A percentile compares a stretch with the other conserved stretches of the same genome.
phyloP scores from a whole-genome alignment of 2,797 vertebrate genomes.

The Martes flavigula region DNA sequence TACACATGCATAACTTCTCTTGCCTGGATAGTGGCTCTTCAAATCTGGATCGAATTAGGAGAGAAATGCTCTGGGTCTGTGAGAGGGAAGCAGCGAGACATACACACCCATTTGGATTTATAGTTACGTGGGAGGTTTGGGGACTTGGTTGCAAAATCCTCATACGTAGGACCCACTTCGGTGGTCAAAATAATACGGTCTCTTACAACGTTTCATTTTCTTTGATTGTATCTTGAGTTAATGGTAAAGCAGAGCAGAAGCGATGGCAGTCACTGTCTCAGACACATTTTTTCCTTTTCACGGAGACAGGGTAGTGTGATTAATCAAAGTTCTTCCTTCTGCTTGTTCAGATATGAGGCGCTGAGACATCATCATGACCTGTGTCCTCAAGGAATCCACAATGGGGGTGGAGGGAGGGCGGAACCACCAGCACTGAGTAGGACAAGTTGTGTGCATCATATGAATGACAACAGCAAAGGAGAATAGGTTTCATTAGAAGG shows the following conservation, averaged over 20 bases:
- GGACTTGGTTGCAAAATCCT: neutral
- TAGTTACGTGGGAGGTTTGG: neutral
- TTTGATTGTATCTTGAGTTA: neutral
- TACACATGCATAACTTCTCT: neutral
- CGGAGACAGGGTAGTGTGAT: neutral
- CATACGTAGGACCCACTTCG: neutral
- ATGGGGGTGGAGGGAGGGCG: accelerated
- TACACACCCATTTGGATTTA: neutral
- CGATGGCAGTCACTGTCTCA: neutral
- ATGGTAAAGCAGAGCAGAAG: neutral
- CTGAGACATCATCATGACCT: neutral
- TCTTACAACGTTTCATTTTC: neutral
- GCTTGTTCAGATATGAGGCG: neutral
- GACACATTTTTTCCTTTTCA: neutral
- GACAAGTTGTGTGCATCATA: neutral
- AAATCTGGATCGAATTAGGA: neutral
- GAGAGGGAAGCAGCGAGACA: neutral
- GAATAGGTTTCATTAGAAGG: too few species aligned
- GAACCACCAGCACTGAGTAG: neutral
- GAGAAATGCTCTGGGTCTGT: neutral
- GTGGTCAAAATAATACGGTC: neutral
- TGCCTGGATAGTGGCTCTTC: neutral
- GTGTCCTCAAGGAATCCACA: neutral
- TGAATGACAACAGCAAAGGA: too few species aligned
- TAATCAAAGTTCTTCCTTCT: neutral